Evolutionary conservation across 1,140 invertebrate species (phyloP).

Genomic region (Rhyacophila brunnea): DNA sequence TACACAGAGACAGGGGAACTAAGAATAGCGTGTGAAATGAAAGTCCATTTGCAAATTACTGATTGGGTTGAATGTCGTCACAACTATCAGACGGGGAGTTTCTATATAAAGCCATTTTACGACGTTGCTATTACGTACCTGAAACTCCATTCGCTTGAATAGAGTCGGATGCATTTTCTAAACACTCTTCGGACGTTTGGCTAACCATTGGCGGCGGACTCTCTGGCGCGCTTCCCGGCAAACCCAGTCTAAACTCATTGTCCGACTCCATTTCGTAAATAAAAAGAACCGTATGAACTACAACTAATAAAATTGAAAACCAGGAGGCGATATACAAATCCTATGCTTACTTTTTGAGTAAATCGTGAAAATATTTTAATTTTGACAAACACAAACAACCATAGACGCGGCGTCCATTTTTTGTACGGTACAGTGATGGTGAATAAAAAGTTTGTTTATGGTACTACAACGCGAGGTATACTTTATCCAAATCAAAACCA

Average conservation of each 20-base stretch:
- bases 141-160: conserved; percentile 46
- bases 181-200: conserved; percentile 40
- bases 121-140: conserved; percentile 26
- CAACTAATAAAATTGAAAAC: conserved; percentile 47
- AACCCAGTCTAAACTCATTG: conserved; percentile 44
- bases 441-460: no score
- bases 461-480: no score
- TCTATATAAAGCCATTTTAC: neutral
- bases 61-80: neutral
- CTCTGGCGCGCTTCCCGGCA: conserved; percentile 51
- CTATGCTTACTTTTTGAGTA: neutral
- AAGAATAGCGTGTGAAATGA: neutral
- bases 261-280: conserved; percentile 48
- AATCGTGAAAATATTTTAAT: conserved; percentile 18
- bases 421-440: no score
- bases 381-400: conserved; percentile 35
- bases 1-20: neutral
- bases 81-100: neutral
- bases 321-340: conserved; percentile 27
- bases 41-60: neutral
- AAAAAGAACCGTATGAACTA: conserved; percentile 23
- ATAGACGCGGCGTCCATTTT: conserved; percentile 34
- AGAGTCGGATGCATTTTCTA: conserved; percentile 6
- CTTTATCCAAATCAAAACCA: no score
- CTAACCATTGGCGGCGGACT: conserved; percentile 44